phyloP scores from a whole-genome alignment of 2,888 invertebrate species.

The Trissolcus brochymenae region DNA sequence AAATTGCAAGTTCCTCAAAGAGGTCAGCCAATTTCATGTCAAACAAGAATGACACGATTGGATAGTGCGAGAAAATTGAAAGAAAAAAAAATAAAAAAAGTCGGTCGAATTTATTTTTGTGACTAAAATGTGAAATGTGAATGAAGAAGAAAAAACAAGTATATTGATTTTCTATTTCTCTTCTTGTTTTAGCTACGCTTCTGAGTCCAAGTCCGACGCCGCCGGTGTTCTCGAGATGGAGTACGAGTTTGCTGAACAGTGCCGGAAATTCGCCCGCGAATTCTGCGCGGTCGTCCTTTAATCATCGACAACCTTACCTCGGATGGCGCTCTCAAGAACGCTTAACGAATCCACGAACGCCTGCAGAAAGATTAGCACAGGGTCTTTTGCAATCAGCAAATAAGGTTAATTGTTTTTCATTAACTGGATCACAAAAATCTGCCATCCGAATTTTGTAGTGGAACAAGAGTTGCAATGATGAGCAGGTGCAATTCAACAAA shows the following conservation, averaged over 20 bases:
- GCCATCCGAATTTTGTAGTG: background rate
- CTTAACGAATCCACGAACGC: conserved; percentile 86
- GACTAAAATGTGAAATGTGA: too few species aligned
- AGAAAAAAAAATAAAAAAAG: too few species aligned
- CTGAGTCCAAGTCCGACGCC: conserved; percentile 77
- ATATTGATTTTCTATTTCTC: background rate
- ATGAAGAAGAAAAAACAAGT: too few species aligned
- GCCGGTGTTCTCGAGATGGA: conserved; percentile 78
- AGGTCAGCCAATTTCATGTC: background rate
- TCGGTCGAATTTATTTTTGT: too few species aligned
- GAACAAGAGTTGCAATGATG: too few species aligned
- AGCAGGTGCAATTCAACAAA: too few species aligned
- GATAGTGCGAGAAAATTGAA: too few species aligned
- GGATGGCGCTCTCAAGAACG: conserved; percentile 93
- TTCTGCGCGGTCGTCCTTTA: conserved; percentile 84
- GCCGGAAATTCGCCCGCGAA: conserved; percentile 78
- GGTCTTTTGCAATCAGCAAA: conserved; percentile 75
- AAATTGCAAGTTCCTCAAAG: conserved; percentile 12
- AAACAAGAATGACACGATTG: too few species aligned
- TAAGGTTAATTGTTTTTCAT: conserved; percentile 64
- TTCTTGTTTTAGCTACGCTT: conserved; percentile 69
- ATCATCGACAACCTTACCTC: conserved; percentile 91
- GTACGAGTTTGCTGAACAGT: conserved; percentile 77
- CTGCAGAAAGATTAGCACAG: conserved; percentile 85
- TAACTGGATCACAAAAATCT: background rate